These are phyloP conservation scores for Selene dorsalis DNA, from an alignment of 2,797 vertebrate species.

Conservation along the genomic window DNA sequence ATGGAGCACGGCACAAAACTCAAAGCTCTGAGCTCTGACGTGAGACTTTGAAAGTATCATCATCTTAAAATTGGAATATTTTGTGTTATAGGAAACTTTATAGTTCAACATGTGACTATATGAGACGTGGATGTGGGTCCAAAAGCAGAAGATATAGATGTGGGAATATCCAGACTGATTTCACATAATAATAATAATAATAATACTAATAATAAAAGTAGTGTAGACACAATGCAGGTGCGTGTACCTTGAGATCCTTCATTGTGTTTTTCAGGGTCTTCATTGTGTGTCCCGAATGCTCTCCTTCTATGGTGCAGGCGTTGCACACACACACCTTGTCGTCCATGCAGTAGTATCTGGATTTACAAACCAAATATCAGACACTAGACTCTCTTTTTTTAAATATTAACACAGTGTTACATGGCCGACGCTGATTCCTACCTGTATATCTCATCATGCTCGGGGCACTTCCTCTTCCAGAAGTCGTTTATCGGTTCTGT, in stretches of 20 bases:
- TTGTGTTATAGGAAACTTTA: neutral
- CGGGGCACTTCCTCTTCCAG: conserved; percentile 80
- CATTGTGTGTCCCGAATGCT: conserved; percentile 80
- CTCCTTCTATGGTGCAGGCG: conserved; percentile 83
- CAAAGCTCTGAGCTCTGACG: neutral
- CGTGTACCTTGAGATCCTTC: conserved; percentile 81
- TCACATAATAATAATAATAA: neutral
- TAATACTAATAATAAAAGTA: too few species aligned
- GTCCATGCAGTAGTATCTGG: conserved; percentile 83
- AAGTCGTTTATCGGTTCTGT: conserved; percentile 80
- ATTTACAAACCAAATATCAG: neutral
- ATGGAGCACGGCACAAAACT: neutral
- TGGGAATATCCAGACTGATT: neutral
- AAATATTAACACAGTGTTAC: too few species aligned
- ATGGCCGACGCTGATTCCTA: conserved; percentile 25
- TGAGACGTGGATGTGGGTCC: neutral
- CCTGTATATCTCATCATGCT: conserved; percentile 83
- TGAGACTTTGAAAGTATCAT: neutral
- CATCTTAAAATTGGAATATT: neutral
- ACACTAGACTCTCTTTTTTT: too few species aligned
- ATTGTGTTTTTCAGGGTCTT: conserved; percentile 83
- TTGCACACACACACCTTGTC: conserved; percentile 82
- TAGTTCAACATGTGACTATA: neutral
- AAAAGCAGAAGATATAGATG: neutral
- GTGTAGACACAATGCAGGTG: neutral